Conservation (phyloP, 2,797 vertebrate species). For the Helicolenus hilgendorfi region DNA sequence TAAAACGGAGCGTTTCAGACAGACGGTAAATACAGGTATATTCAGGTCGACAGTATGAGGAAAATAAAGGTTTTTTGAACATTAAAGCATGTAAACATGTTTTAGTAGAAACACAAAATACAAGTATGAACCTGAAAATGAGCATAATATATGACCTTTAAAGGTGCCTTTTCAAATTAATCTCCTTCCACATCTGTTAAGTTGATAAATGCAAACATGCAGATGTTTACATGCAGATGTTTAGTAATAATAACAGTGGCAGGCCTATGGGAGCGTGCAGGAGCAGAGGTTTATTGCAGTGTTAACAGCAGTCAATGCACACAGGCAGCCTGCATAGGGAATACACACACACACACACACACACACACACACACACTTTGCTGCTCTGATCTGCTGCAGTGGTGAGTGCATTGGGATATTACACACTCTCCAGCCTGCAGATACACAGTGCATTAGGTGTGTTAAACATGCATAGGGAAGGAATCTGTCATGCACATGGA, state of each 20-base stretch:
- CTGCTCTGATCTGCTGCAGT: conserved; percentile 84
- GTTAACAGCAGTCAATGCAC: conserved; percentile 76
- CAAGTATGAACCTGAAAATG: too few species aligned
- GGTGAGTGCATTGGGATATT: conserved; percentile 66
- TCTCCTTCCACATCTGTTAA: not conserved
- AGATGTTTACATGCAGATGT: not conserved
- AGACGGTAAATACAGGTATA: too few species aligned
- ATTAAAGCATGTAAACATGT: too few species aligned
- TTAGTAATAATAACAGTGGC: not conserved
- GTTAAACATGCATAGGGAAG: not conserved
- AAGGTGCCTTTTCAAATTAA: not conserved
- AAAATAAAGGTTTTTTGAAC: too few species aligned
- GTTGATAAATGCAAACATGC: conserved; percentile 17
- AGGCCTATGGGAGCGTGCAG: conserved; percentile 22
- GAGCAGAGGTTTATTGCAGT: conserved; percentile 34
- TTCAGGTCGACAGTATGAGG: too few species aligned
- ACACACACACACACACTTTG: conserved; percentile 52
- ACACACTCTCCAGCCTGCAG: conserved; percentile 58
- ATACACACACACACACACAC: conserved; percentile 21
- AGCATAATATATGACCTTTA: too few species aligned
- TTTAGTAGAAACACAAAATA: too few species aligned
- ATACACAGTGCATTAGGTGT: conserved; percentile 56
- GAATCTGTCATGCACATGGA: too few species aligned
- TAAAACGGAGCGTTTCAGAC: too few species aligned
- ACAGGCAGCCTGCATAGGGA: conserved; percentile 70